Base-by-base conservation (phyloP, 2,888 invertebrate species). In the Platynereis dumerilii region DNA sequence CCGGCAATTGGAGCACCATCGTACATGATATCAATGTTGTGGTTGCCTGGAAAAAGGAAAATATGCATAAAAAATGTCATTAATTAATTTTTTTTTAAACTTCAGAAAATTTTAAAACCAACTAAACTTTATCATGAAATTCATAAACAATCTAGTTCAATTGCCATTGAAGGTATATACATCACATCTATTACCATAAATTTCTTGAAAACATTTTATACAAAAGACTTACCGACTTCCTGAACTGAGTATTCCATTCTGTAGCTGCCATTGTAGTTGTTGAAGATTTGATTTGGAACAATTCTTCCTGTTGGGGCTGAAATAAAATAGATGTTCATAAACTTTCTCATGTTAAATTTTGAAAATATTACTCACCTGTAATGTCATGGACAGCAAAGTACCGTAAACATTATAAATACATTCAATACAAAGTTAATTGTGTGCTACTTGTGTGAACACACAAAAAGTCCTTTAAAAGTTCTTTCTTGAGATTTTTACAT, bases 1-100 rank as follows among this genome's bases (percentile, higher is more conserved):
- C 96, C 97, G 81, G 93, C 93, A 0, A 97, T 78, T 27, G 81
- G 79, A 22, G 72, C 91, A 27, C 80, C 83, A 57, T 76, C 80
- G 74, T 79, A 83, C 61, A 74, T 69, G 22, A 86, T 78, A 24
- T 79, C 75, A 56, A 86, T 82, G 26, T 73, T 78, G 74, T 86
- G 82, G 63, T 94, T 94, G 62, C 83, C 83, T 82, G 72, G 0
- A 72, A 67, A 48, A 58, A 20, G 17, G 5, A n/a, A 58, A 34
- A 55, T n/a, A 10, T 52, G 7, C 15, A 7, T 52, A 15, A 52
- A 52, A 52, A 10, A 15, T n/a, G 7, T 15, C 52, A 10, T 15
- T n/a, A n/a, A n/a, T 42, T 42, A 42, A 15, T 42, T 12, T 15
- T 42, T 42, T 12, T 12, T 15, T 42, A 15, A 15, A 42, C 12